A percentile compares a stretch with the other conserved stretches of the same genome.
phyloP scores from a whole-genome alignment of 2,797 vertebrate genomes.

The Aeoliscus strigatus region DNA sequence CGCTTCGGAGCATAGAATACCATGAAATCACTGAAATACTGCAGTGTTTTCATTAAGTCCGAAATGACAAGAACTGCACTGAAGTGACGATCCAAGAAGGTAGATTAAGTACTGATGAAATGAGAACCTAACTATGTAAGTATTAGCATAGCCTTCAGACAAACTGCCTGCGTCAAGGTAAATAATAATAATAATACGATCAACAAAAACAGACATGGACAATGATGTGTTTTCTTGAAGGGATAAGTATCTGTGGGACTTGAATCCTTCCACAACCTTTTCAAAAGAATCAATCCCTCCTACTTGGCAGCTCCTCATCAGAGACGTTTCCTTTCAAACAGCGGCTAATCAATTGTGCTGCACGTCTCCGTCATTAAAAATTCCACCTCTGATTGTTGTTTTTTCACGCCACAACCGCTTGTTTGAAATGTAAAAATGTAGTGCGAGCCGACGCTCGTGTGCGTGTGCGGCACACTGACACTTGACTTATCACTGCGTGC shows the following conservation, averaged over 20 bases:
- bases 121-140: too few relatives aligned
- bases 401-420: conserved; percentile 32
- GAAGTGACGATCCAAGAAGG: too few relatives aligned
- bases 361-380: conserved; percentile 49
- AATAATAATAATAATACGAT: too few relatives aligned
- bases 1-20: conserved; percentile 6
- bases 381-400: conserved; percentile 41
- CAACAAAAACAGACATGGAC: conserved; percentile 1
- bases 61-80: too few relatives aligned
- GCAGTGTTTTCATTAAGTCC: conserved; percentile 14
- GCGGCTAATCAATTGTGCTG: conserved; percentile 40
- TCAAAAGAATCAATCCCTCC: conserved; percentile 51
- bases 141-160: conserved; percentile 8
- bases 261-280: conserved; percentile 39
- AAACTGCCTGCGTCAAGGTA: conserved; percentile 11
- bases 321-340: conserved; percentile 39
- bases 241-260: conserved; percentile 26
- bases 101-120: too few relatives aligned
- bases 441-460: conserved; percentile 16
- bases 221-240: conserved; percentile 9
- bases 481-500: conserved; percentile 49
- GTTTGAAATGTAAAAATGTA: conserved; percentile 42
- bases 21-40: conserved; percentile 19
- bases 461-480: conserved; percentile 31
- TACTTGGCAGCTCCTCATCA: conserved; percentile 27